phyloP scores from a whole-genome alignment of 2,888 invertebrate species.

The Volucella zonaria region DNA sequence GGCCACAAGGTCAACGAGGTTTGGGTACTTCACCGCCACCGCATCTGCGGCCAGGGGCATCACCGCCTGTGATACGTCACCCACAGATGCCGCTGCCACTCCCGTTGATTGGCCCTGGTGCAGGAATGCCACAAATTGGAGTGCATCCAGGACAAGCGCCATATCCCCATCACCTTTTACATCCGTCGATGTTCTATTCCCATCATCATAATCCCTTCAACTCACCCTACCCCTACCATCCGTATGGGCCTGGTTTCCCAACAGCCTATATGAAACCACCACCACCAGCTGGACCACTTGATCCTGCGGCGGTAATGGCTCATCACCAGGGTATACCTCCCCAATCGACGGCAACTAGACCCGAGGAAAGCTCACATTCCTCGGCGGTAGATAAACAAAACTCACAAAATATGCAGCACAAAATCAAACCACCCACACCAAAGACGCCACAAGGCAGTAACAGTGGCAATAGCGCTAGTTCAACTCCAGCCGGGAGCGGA shows the following conservation, averaged over 20 bases:
- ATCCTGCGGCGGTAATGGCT: conserved; percentile 81
- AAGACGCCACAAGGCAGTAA: conserved; percentile 82
- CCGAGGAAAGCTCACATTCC: conserved; percentile 82
- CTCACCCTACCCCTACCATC: conserved; percentile 85
- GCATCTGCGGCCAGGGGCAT: conserved; percentile 82
- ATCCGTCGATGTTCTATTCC: conserved; percentile 88
- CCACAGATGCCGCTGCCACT: conserved; percentile 83
- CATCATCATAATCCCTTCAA: conserved; percentile 85
- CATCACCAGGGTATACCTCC: conserved; percentile 82
- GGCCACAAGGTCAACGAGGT: conserved; percentile 84
- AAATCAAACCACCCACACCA: conserved; percentile 83
- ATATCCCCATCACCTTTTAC: conserved; percentile 87
- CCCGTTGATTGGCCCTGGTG: conserved; percentile 81
- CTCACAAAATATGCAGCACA: conserved; percentile 78
- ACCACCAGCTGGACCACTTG: conserved; percentile 80
- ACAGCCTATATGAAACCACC: conserved; percentile 82
- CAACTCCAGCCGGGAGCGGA: conserved; percentile 80
- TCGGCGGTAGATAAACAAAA: conserved; percentile 83
- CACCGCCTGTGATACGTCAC: conserved; percentile 84
- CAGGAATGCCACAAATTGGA: conserved; percentile 81
- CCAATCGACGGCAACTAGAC: conserved; percentile 83
- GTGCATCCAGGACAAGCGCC: conserved; percentile 90
- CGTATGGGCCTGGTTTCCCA: conserved; percentile 83
- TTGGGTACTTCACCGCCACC: conserved; percentile 84
- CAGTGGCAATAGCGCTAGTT: conserved; percentile 78